Percentiles rank a stretch among this genome's conserved stretches.
These are phyloP conservation scores for Epiblema foenella DNA, from an alignment of 2,888 invertebrate genomes.

Conservation along the genomic window DNA sequence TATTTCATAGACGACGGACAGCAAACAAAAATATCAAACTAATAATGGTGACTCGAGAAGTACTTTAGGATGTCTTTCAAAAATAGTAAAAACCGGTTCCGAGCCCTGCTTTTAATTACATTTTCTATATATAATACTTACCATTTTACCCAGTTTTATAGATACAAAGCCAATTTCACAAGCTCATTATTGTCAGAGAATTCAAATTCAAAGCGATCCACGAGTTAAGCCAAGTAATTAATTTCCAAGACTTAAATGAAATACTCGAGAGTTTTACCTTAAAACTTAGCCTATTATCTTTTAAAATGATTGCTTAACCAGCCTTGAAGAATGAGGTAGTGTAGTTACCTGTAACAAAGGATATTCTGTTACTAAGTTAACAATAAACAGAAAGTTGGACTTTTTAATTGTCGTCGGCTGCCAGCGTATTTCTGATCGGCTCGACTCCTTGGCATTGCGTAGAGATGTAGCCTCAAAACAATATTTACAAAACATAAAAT, in stretches of 20 bases:
- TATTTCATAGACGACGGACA: too few relatives aligned
- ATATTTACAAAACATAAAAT: too few relatives aligned
- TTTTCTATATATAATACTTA: neutral
- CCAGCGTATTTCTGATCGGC: too few relatives aligned
- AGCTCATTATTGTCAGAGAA: conserved; percentile 32
- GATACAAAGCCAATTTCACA: conserved; percentile 25
- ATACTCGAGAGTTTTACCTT: conserved; percentile 34
- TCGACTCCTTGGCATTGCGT: too few relatives aligned
- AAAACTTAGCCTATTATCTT: conserved; percentile 38
- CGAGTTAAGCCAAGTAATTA: conserved; percentile 36
- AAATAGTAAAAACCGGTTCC: too few relatives aligned
- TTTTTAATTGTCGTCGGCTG: too few relatives aligned
- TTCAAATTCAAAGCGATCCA: conserved; percentile 30
- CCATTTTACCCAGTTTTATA: neutral
- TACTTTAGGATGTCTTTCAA: too few relatives aligned
- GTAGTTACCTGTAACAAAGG: conserved; percentile 41
- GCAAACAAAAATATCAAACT: too few relatives aligned
- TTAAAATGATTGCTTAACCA: conserved; percentile 37
- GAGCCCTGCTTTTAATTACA: too few relatives aligned
- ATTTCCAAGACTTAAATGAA: conserved; percentile 37
- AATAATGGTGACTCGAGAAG: too few relatives aligned
- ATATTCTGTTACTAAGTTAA: conserved; percentile 17
- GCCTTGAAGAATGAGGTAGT: conserved; percentile 15
- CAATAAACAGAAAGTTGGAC: conserved; percentile 1
- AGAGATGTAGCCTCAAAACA: too few relatives aligned